A percentile compares a stretch with the other conserved stretches of the same genome.
Evolutionary conservation across 1,140 invertebrate genomes (phyloP).

Genomic region (Yoshiicerus persimilis): DNA sequence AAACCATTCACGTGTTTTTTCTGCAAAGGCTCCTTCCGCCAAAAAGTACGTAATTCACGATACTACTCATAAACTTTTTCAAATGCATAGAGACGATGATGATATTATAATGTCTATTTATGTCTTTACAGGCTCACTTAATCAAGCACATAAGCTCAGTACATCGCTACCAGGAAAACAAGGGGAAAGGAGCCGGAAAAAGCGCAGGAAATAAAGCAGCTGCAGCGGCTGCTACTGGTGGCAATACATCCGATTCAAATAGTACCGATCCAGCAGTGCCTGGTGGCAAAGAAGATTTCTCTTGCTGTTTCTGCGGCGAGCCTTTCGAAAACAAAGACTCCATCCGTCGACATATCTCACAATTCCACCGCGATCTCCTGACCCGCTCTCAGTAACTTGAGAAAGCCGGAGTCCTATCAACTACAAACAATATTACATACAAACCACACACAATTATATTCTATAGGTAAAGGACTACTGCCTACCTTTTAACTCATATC

Average conservation of each 20-base stretch:
- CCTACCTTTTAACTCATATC: not conserved
- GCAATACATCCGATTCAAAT: constrained; percentile 38
- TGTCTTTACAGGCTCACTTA: constrained; percentile 42
- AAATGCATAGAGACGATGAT: not conserved
- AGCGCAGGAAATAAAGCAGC: not conserved
- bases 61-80: not conserved
- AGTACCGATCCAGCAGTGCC: not conserved
- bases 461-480: too few species aligned
- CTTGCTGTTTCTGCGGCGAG: constrained; percentile 49
- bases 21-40: constrained; percentile 59
- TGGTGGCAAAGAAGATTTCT: constrained; percentile 46
- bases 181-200: constrained; percentile 31
- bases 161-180: constrained; percentile 48
- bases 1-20: constrained; percentile 60
- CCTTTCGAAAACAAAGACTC: constrained; percentile 49
- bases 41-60: constrained; percentile 51
- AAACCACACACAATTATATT: constrained; percentile 14
- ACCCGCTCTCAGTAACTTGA: constrained; percentile 23
- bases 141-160: constrained; percentile 48
- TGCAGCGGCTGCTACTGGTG: not conserved
- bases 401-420: not conserved
- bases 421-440: constrained; percentile 23
- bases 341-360: constrained; percentile 47
- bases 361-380: constrained; percentile 48
- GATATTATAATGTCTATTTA: not conserved